These are phyloP conservation scores for Axea sp. DNA, from an alignment of 2,888 invertebrate genomes.

Conservation along the genomic window DNA sequence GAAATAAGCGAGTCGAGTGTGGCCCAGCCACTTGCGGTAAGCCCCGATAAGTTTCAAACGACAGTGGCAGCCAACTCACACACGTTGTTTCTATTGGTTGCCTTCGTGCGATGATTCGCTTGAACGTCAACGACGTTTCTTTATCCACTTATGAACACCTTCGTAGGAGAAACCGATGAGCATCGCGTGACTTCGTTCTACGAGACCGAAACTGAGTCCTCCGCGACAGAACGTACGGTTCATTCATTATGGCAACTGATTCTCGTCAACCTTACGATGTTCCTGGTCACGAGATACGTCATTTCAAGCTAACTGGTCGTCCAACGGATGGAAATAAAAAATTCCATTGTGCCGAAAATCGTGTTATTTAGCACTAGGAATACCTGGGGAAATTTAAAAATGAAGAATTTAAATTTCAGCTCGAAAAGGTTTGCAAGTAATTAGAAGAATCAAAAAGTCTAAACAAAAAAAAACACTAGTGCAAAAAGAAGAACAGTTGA, in stretches of 20 bases:
- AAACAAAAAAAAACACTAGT: too few species aligned
- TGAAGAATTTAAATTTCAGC: too few species aligned
- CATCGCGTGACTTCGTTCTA: slow-evolving; percentile 59
- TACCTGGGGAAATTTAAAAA: too few species aligned
- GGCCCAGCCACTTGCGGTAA: slow-evolving; percentile 23
- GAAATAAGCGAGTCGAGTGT: slow-evolving; percentile 39
- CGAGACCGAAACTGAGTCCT: slow-evolving; percentile 42
- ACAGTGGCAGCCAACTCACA: slow-evolving; percentile 36
- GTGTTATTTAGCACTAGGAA: too few species aligned
- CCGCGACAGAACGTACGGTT: slow-evolving; percentile 14
- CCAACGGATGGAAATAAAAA: too few species aligned
- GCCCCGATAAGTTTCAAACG: slow-evolving; percentile 45
- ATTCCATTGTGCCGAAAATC: slow-evolving; percentile 2
- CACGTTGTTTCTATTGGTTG: slow-evolving; percentile 51
- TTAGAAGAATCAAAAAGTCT: slow-evolving; percentile 20
- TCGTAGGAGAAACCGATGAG: slow-evolving; percentile 59
- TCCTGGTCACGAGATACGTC: slow-evolving; percentile 36
- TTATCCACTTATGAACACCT: slow-evolving; percentile 42
- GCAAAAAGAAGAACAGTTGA: too few species aligned
- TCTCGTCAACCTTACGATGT: slow-evolving; percentile 24
- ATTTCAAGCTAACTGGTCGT: slow-evolving; percentile 37
- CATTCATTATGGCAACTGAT: slow-evolving; percentile 29
- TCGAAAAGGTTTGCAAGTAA: not conserved
- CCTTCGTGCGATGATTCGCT: slow-evolving; percentile 59
- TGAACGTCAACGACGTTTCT: slow-evolving; percentile 20